These are phyloP conservation scores for Horisme vitalbata DNA, from an alignment of 2,888 invertebrate genomes.

Conservation along the genomic window DNA sequence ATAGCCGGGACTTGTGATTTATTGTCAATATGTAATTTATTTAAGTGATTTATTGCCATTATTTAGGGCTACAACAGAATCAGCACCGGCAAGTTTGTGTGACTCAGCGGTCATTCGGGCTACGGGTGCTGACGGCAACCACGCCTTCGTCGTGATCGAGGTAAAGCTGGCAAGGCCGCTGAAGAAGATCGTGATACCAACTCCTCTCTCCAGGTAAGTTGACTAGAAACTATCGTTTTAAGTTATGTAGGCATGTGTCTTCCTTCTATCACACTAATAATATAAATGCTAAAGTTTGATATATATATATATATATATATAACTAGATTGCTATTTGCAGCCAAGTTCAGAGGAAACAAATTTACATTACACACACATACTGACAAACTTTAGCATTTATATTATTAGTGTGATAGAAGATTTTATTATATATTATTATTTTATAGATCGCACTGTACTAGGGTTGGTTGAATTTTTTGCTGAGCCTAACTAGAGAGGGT, in stretches of 20 bases:
- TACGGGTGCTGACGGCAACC: conserved; percentile 57
- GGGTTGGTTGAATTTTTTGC: too few relatives aligned
- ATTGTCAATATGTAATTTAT: not conserved
- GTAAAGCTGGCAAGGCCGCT: conserved; percentile 55
- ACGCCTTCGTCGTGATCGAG: conserved; percentile 64
- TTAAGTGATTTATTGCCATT: not conserved
- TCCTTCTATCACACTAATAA: too few relatives aligned
- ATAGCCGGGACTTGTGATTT: too few relatives aligned
- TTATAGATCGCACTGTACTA: too few relatives aligned
- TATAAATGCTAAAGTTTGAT: too few relatives aligned
- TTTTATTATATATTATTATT: not conserved
- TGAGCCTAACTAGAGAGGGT: too few relatives aligned
- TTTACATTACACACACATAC: not conserved
- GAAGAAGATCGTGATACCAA: conserved; percentile 47
- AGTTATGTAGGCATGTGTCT: too few relatives aligned
- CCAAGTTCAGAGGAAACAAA: too few relatives aligned
- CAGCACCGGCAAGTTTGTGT: conserved; percentile 36
- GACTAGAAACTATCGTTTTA: not conserved
- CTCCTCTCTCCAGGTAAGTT: conserved; percentile 51
- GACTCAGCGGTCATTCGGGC: conserved; percentile 30
- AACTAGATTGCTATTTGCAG: too few relatives aligned
- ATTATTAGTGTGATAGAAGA: not conserved
- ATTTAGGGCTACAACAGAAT: conserved; percentile 40
- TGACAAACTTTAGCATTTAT: too few relatives aligned
- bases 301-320: too few relatives aligned